Evolutionary conservation across 2,113 vertebrate species (phyloP).

Genomic region (Serilophus lunatus): DNA sequence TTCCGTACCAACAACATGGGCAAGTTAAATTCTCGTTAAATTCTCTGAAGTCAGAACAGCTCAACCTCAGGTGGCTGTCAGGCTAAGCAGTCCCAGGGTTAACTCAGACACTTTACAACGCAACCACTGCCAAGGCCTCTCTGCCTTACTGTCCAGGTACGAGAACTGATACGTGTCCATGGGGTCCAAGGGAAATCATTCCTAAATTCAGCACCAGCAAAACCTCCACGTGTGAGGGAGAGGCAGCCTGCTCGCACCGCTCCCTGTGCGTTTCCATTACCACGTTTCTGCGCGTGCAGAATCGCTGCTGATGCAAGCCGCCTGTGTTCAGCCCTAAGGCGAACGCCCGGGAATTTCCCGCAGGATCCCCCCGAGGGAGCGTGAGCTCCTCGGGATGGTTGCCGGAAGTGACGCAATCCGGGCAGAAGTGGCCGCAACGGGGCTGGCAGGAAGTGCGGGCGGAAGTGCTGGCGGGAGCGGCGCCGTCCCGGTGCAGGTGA

Average conservation of each 20-base stretch:
- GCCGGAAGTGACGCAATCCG: neutral
- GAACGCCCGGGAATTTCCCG: neutral
- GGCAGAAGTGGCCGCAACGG: neutral
- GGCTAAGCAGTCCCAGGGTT: neutral
- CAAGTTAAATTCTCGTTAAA: neutral
- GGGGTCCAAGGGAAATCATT: rapidly evolving
- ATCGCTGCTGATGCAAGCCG: too few species aligned
- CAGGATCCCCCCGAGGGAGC: too few species aligned
- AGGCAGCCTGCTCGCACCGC: too few species aligned
- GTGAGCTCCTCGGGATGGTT: too few species aligned
- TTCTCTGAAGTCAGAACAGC: neutral
- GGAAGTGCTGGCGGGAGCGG: rapidly evolving
- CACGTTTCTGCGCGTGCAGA: too few species aligned
- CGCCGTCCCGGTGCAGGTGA: neutral
- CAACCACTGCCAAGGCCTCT: neutral
- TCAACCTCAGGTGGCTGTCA: neutral
- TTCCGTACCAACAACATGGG: neutral
- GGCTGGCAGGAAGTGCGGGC: too few species aligned
- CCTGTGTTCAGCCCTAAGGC: too few species aligned
- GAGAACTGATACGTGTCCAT: neutral
- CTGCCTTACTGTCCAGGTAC: neutral
- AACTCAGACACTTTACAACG: neutral
- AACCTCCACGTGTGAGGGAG: rapidly evolving
- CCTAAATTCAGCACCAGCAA: neutral
- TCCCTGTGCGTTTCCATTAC: too few species aligned